Evolutionary conservation across 2,113 vertebrate genomes (phyloP).

Genomic region (Malaclemys terrapin): DNA sequence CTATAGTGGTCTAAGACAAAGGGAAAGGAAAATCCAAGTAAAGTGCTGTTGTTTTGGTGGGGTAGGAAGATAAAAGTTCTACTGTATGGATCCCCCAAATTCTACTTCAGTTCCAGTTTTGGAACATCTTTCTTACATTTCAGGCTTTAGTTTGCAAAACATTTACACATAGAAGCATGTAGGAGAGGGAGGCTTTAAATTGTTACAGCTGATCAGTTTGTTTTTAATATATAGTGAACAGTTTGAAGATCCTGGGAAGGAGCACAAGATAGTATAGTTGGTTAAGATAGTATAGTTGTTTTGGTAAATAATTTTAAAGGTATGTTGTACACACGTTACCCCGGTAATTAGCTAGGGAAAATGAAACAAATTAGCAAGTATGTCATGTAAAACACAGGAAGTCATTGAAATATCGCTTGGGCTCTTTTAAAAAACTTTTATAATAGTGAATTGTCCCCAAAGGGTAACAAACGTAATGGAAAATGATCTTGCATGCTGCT

Average conservation of each 20-base stretch:
- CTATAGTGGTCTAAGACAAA: not conserved
- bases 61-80: not conserved
- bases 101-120: not conserved
- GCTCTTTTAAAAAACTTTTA: not conserved
- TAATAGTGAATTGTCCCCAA: not conserved
- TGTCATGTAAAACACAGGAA: fast-evolving
- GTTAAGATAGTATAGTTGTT: not conserved
- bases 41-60: not conserved
- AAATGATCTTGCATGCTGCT: not conserved
- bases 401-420: not conserved
- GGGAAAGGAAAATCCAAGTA: not conserved
- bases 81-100: not conserved
- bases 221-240: not conserved
- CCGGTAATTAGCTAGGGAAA: not conserved
- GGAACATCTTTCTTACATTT: not conserved
- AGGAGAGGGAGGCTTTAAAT: not conserved
- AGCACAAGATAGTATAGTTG: not conserved
- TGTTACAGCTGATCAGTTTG: not conserved
- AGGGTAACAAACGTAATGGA: not conserved
- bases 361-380: not conserved
- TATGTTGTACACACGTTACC: not conserved
- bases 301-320: not conserved
- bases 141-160: not conserved
- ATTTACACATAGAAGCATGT: not conserved
- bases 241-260: not conserved